Percentiles rank a stretch among this genome's conserved stretches.
These are phyloP conservation scores for Lissonota sp. DNA, from an alignment of 2,888 invertebrate genomes.

Conservation along the genomic window DNA sequence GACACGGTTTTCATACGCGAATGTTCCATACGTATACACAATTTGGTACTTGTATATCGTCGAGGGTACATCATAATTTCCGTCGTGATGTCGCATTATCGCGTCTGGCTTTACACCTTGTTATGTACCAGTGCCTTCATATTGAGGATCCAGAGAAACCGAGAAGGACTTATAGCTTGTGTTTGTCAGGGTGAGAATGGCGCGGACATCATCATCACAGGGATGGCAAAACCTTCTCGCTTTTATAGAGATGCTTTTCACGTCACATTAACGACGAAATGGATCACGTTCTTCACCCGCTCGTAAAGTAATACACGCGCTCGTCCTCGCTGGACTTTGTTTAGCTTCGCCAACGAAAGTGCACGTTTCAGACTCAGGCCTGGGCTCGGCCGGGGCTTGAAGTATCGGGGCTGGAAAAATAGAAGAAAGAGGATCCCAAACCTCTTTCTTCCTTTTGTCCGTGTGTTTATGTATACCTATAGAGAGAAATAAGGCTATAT, in stretches of 20 bases:
- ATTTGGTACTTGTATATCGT: too few species aligned
- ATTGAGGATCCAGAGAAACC: too few species aligned
- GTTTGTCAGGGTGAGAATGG: too few species aligned
- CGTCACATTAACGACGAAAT: conserved; percentile 81
- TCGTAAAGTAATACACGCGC: conserved; percentile 80
- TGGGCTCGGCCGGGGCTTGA: conserved; percentile 48
- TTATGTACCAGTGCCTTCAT: too few species aligned
- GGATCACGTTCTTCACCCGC: conserved; percentile 80
- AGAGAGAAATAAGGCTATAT: too few species aligned
- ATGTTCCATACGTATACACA: too few species aligned
- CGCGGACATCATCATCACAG: not conserved
- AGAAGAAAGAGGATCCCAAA: conserved; percentile 13
- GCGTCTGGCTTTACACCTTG: too few species aligned
- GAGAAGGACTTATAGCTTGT: too few species aligned
- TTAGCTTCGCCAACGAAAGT: conserved; percentile 73
- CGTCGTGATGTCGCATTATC: too few species aligned
- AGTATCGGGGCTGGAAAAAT: conserved; percentile 18
- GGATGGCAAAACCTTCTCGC: conserved; percentile 46
- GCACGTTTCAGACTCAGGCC: conserved; percentile 72
- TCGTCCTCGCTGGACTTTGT: conserved; percentile 75
- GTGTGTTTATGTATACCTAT: too few species aligned
- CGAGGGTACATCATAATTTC: too few species aligned
- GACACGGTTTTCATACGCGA: too few species aligned
- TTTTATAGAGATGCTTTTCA: conserved; percentile 78
- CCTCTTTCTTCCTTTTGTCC: conserved; percentile 23